Conservation (phyloP, 2,797 vertebrate genomes). For the Acrossocheilus wenchowensis region DNA sequence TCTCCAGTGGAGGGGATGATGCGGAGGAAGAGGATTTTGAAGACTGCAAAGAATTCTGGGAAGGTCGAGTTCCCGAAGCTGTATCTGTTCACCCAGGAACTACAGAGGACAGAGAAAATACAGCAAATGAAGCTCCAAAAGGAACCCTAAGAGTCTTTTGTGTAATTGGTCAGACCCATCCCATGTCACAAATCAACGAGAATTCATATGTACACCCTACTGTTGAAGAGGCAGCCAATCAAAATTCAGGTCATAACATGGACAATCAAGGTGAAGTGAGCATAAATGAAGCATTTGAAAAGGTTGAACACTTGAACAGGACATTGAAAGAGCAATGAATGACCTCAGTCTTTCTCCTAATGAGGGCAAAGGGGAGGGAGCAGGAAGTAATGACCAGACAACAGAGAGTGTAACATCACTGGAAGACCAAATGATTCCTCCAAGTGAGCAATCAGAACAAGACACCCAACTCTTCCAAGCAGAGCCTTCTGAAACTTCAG, state of each 20-base stretch:
- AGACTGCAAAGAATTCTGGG: constrained; percentile 75
- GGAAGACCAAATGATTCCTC: constrained; percentile 23
- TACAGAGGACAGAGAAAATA: constrained; percentile 43
- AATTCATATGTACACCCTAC: constrained; percentile 52
- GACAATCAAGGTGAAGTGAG: constrained; percentile 21
- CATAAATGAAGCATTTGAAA: constrained; percentile 19
- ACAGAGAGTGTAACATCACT: constrained; percentile 22
- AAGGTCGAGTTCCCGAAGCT: constrained; percentile 46
- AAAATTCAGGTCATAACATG: constrained; percentile 34
- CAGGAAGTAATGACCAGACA: constrained; percentile 19
- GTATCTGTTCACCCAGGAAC: constrained; percentile 40
- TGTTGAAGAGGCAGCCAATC: constrained; percentile 50
- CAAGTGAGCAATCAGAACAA: constrained; percentile 34
- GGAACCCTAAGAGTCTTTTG: constrained; percentile 69
- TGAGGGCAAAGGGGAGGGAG: neutral
- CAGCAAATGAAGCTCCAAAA: constrained; percentile 29
- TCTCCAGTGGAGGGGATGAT: constrained; percentile 75
- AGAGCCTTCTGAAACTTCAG: constrained; percentile 1
- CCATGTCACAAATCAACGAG: constrained; percentile 50
- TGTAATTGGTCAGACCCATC: constrained; percentile 73
- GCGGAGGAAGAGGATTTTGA: constrained; percentile 70
- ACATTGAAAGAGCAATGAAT: constrained; percentile 31
- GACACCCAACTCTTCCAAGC: constrained; percentile 12
- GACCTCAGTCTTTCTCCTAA: constrained; percentile 33
- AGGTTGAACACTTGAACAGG: neutral